Evolutionary conservation across 2,888 invertebrate genomes (phyloP), one percentile per base, ranked within the genome.

Genomic region (Campaea margaritaria): DNA sequence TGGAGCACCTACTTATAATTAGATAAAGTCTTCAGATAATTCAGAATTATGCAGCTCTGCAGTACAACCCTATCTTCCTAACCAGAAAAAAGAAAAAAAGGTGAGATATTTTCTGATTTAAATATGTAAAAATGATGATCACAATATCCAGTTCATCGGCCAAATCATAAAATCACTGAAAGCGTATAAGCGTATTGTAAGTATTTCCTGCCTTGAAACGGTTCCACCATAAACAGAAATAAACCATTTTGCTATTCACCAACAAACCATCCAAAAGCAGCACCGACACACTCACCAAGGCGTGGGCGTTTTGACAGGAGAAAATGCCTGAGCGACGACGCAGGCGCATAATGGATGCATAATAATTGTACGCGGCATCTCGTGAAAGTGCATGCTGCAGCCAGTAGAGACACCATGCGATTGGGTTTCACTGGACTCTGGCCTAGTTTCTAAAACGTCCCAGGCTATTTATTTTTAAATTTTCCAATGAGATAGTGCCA

Each of bases 361-460:
- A 83, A 83, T 83, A 83, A 81, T 77, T 78, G 79, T 81, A 82
- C 83, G 86, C 82, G 79, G 85, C 85, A 86, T 86, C 81, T 85
- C 82, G 89, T 82, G 91, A 91, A 91, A 91, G 92, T 91, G 89
- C 91, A 91, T 79, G 82, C 67, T 67, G 67, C 67, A 67, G 59
- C 51, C 36, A 27, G 28, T 54, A 50, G 9, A 15, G 47, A 13
- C 12, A 21, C 60, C 51, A 61, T 12, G 10, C 15, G 11, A 5
- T 9, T 16, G 11, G 8, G 14, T 42, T 50, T 34, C 0, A 7
- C 2, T 14, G 13, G 44, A 47, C 14, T 14, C 2, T 15, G 15
- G 4, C n/a, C 12, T 14, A 54, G 36, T 16, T 41, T 27, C 11
- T n/a, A 34, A 13, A 21, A 44, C 16, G 11, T 16, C 27, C 39